Conservation (phyloP, 2,888 invertebrate species). For the Caenorhabditis afra region DNA sequence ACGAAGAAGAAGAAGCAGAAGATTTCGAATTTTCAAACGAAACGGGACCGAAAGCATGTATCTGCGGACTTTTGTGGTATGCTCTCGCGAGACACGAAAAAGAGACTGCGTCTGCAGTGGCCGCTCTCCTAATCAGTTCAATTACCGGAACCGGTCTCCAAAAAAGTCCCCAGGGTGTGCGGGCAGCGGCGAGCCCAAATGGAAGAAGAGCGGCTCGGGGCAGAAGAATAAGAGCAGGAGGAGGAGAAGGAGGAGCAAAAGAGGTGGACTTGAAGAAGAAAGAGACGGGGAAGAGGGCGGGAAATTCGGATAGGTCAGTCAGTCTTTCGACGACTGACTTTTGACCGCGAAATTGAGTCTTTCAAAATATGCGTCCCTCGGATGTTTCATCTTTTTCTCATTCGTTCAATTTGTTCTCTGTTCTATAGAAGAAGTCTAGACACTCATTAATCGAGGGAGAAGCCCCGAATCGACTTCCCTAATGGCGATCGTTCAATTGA, state of each 20-base stretch:
- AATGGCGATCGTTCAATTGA: too few relatives aligned
- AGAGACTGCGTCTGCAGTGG: not conserved
- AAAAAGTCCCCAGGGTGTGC: constrained; percentile 6
- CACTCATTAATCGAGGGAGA: too few relatives aligned
- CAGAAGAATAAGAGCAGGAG: not conserved
- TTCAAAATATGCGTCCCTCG: not conserved
- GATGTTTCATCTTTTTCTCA: too few relatives aligned
- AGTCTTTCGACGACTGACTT: not conserved
- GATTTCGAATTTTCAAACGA: too few relatives aligned
- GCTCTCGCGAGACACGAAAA: not conserved
- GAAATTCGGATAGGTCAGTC: not conserved
- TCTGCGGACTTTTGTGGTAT: not conserved
- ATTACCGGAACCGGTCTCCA: constrained; percentile 9
- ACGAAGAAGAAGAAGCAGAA: not conserved
- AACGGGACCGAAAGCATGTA: too few relatives aligned
- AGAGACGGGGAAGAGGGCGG: not conserved
- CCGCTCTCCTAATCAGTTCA: constrained; percentile 31
- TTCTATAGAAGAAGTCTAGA: too few relatives aligned
- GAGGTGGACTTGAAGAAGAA: not conserved
- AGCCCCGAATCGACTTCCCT: too few relatives aligned
- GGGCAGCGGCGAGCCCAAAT: not conserved
- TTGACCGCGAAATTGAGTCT: constrained; percentile 1
- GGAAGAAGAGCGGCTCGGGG: constrained; percentile 3
- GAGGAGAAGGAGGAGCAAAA: too few relatives aligned
- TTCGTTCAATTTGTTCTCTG: too few relatives aligned